A percentile compares a stretch with the other conserved stretches of the same genome.
Conservation (phyloP, 2,797 vertebrate genomes). For the Tokudaia tokunoshimensis region DNA sequence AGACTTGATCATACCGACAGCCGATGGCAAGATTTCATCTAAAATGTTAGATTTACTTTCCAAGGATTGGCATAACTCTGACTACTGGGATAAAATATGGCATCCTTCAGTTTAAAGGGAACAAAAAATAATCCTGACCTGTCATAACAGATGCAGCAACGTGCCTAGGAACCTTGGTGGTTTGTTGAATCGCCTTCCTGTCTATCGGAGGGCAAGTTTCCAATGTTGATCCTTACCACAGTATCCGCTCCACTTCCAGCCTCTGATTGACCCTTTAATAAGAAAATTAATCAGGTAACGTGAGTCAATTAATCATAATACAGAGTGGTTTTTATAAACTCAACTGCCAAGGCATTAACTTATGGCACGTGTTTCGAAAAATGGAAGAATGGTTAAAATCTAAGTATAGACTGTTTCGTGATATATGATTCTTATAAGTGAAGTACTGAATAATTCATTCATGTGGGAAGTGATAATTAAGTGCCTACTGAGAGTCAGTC, state of each 20-base stretch:
- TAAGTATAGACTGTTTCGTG: conserved; percentile 59
- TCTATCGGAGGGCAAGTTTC: background rate
- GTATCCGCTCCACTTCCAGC: conserved; percentile 29
- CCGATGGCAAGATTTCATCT: background rate
- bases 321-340: conserved; percentile 70
- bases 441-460: conserved; percentile 42
- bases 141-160: conserved; percentile 66
- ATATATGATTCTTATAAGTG: conserved; percentile 52
- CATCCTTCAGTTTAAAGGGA: conserved; percentile 30
- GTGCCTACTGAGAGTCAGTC: background rate
- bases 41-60: conserved; percentile 54
- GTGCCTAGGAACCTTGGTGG: conserved; percentile 4
- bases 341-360: conserved; percentile 58
- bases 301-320: conserved; percentile 67
- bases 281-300: conserved; percentile 63
- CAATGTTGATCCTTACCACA: conserved; percentile 10
- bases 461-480: background rate
- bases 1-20: background rate
- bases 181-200: conserved; percentile 43
- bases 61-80: conserved; percentile 26
- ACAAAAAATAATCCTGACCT: background rate
- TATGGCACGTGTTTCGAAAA: conserved; percentile 60
- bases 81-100: conserved; percentile 54
- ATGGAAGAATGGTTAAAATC: conserved; percentile 65
- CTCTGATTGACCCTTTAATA: conserved; percentile 62